Evolutionary conservation across 1,140 invertebrate species (phyloP).

Genomic region (Diachasma alloeum): DNA sequence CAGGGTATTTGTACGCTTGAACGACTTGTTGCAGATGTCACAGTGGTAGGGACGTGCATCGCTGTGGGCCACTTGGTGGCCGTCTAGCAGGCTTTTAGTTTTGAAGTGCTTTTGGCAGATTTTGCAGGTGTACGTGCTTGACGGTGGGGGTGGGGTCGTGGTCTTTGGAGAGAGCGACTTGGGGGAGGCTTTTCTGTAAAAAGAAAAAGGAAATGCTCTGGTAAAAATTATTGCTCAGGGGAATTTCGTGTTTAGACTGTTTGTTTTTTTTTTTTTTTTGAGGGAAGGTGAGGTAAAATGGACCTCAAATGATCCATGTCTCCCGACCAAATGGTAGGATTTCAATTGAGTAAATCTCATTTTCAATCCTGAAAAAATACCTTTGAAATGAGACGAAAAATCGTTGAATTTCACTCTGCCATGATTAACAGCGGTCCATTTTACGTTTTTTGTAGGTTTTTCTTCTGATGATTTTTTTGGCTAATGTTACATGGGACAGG

Average conservation of each 20-base stretch:
- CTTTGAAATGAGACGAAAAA: too few relatives aligned
- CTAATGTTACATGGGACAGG: not conserved
- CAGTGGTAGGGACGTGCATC: conserved; percentile 64
- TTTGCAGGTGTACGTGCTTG: conserved; percentile 48
- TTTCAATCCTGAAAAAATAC: too few relatives aligned
- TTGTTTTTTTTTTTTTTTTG: too few relatives aligned
- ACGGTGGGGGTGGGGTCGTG: not conserved
- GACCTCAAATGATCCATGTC: too few relatives aligned
- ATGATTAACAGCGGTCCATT: too few relatives aligned
- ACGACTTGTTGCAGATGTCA: conserved; percentile 60
- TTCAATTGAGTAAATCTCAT: too few relatives aligned
- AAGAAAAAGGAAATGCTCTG: not conserved
- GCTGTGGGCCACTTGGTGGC: conserved; percentile 62
- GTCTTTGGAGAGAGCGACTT: not conserved
- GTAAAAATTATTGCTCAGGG: not conserved
- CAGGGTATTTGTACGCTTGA: conserved; percentile 62
- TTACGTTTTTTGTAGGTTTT: not conserved
- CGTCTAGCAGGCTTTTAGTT: conserved; percentile 64
- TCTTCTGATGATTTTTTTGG: not conserved
- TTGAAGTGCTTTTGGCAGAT: conserved; percentile 62
- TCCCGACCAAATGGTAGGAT: too few relatives aligned
- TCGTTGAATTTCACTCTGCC: too few relatives aligned
- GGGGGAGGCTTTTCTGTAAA: not conserved
- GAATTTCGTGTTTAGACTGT: not conserved
- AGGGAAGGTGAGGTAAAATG: too few relatives aligned